A percentile compares a stretch with the other conserved stretches of the same genome.
Conservation (phyloP, 2,888 invertebrate species). For the Metellina segmentata region DNA sequence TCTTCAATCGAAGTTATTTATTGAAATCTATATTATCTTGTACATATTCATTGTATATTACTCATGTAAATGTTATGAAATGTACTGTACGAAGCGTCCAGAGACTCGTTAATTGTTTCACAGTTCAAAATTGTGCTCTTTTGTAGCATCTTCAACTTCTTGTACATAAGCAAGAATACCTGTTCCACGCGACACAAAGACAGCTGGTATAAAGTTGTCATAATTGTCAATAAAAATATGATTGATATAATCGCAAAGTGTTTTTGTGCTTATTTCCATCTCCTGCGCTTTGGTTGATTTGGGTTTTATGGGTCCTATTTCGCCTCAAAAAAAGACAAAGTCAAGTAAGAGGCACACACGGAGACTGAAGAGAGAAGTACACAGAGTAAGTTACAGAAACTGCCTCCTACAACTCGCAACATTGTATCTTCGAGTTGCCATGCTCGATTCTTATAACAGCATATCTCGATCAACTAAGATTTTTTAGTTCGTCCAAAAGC, state of each 20-base stretch:
- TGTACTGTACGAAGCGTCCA: conserved; percentile 64
- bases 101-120: conserved; percentile 42
- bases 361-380: too few relatives aligned
- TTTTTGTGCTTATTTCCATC: not conserved
- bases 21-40: conserved; percentile 50
- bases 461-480: too few relatives aligned
- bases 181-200: conserved; percentile 8
- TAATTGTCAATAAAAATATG: conserved; percentile 66
- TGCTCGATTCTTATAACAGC: too few relatives aligned
- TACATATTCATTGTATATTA: conserved; percentile 71
- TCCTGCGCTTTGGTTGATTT: not conserved
- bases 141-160: conserved; percentile 44
- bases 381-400: too few relatives aligned
- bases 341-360: too few relatives aligned
- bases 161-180: conserved; percentile 46
- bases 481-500: too few relatives aligned
- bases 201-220: conserved; percentile 4
- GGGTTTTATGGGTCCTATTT: too few relatives aligned
- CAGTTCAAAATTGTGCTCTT: conserved; percentile 27
- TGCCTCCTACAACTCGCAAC: too few relatives aligned
- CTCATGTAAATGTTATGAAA: conserved; percentile 52
- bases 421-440: too few relatives aligned
- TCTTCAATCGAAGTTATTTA: conserved; percentile 17
- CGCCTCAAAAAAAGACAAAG: too few relatives aligned
- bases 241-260: conserved; percentile 41